Evolutionary conservation across 2,113 vertebrate genomes (phyloP), one percentile per base, ranked within the genome.

Genomic region (Agapornis roseicollis): DNA sequence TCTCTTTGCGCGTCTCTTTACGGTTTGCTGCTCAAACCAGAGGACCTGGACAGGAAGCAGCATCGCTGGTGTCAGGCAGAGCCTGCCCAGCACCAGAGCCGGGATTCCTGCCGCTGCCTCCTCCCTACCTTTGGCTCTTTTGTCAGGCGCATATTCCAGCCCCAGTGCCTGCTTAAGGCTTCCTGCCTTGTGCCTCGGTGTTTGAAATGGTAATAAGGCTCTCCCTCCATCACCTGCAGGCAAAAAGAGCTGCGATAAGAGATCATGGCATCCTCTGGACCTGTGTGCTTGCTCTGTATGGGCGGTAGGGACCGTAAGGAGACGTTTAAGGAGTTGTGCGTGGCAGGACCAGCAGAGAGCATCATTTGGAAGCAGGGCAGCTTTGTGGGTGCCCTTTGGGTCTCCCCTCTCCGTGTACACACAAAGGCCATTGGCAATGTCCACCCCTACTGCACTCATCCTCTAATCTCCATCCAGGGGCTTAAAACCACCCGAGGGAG

Each of bases 11-110:
- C 97, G 91, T 16, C 15, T 95, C 76, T 97, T 95, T 3, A 93
- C 15, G 3, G 88, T 97, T 91, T 98, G 98, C 96, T 98, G 98
- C 80, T 98, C 95, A 31, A 98, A 98, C 98, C 98, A 98, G 68
- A 91, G 95, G 1, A 98, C 97, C 98, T 99, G 91, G 13, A 78
- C 11, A 4, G n/a, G 63, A 31, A 23, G 35, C 28, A 12, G 69
- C 2, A 0, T 17, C 0, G 49, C 10, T 13, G 81, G 73, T 1
- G 56, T 22, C 25, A 0, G 33, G 73, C 41, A 29, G 60, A 2
- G 80, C 60, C 33, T 5, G 58, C 79, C 53, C 44, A 1, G n/a
- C 13, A 0, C 68, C 46, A 1, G 17, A 10, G 1, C n/a, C 85
- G 23, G 0, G 0, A 5, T 13, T 27, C 50, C 71, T 0, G 19